phyloP scores from a whole-genome alignment of 1,140 invertebrate genomes.

The Cardiocondyla obscurior region DNA sequence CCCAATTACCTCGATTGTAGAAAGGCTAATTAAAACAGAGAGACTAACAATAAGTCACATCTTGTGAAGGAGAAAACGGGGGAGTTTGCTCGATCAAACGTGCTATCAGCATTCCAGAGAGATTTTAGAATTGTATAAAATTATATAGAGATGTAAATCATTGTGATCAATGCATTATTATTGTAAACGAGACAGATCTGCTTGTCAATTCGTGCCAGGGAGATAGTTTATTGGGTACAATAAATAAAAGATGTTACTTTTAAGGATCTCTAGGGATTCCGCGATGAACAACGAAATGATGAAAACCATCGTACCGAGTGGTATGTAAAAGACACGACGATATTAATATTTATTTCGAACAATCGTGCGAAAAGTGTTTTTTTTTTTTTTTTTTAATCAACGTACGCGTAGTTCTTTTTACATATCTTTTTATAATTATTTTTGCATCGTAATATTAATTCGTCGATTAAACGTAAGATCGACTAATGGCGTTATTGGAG shows the following conservation, averaged over 20 bases:
- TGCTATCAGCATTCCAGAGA: constrained; percentile 65
- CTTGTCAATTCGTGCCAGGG: not conserved
- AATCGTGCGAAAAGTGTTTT: not conserved
- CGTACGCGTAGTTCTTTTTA: constrained; percentile 41
- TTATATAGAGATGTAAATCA: constrained; percentile 9
- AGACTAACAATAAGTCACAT: constrained; percentile 13
- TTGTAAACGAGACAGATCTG: not conserved
- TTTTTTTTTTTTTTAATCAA: constrained; percentile 8
- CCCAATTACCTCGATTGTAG: constrained; percentile 74
- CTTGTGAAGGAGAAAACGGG: not conserved
- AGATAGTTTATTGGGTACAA: constrained; percentile 27
- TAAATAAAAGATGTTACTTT: constrained; percentile 62
- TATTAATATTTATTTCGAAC: constrained; percentile 27
- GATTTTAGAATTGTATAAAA: constrained; percentile 19
- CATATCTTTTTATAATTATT: constrained; percentile 48
- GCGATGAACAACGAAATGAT: constrained; percentile 50
- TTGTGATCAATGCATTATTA: constrained; percentile 43
- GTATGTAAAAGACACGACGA: not conserved
- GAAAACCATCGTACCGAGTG: not conserved
- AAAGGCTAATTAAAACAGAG: constrained; percentile 54
- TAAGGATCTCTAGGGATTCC: constrained; percentile 24
- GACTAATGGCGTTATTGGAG: not conserved
- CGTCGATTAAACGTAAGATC: constrained; percentile 8
- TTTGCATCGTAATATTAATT: constrained; percentile 53
- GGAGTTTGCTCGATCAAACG: constrained; percentile 29